phyloP scores from a whole-genome alignment of 2,797 vertebrate genomes.

The Mus minutoides region DNA sequence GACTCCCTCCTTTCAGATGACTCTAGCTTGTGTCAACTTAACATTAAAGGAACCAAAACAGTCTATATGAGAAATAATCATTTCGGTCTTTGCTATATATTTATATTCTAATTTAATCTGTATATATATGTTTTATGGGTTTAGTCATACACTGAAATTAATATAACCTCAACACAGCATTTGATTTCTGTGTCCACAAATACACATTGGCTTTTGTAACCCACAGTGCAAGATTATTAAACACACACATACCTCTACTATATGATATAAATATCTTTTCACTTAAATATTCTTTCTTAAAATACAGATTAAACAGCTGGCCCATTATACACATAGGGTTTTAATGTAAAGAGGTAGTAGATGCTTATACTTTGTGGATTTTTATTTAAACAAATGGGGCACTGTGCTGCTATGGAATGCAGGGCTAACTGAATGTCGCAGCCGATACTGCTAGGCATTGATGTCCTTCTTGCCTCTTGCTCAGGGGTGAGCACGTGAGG shows the following conservation, averaged over 20 bases:
- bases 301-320: background rate
- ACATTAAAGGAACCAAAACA: background rate
- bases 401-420: background rate
- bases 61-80: slow-evolving; percentile 46
- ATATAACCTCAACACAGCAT: slow-evolving; percentile 35
- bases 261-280: slow-evolving; percentile 4
- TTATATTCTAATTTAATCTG: background rate
- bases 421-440: slow-evolving; percentile 4
- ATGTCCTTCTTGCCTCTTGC: background rate
- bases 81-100: background rate
- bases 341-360: background rate
- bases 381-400: slow-evolving; percentile 39
- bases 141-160: slow-evolving; percentile 14
- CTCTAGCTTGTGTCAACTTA: background rate
- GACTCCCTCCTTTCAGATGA: background rate
- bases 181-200: slow-evolving; percentile 8
- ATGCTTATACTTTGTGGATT: background rate
- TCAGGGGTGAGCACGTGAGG: background rate
- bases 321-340: background rate
- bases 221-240: background rate
- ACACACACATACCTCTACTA: background rate
- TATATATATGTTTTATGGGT: background rate
- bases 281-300: background rate
- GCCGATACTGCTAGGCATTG: background rate
- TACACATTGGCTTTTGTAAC: slow-evolving; percentile 29